Evolutionary conservation across 2,113 vertebrate species (phyloP).

Genomic region (Myrmecophaga tridactyla): DNA sequence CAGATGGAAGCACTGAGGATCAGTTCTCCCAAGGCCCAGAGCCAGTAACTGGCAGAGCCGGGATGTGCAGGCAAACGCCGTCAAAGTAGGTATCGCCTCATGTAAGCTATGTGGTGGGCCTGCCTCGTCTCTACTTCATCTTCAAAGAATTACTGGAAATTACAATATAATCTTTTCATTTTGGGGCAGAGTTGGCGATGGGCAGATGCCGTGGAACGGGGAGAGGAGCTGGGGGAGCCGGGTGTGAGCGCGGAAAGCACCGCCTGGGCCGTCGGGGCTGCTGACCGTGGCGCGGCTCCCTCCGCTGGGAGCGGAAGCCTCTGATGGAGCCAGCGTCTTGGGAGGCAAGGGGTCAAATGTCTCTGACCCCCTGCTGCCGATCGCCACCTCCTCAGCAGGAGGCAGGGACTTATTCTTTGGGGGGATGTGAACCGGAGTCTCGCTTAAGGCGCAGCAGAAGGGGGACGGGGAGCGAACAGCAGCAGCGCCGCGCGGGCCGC

Average conservation of each 20-base stretch:
- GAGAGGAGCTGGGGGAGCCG: too few species aligned
- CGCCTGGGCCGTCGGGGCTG: too few species aligned
- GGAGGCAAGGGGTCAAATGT: too few species aligned
- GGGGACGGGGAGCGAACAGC: neutral
- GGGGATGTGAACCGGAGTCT: too few species aligned
- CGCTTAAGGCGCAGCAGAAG: neutral
- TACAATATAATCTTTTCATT: neutral
- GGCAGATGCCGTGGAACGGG: neutral
- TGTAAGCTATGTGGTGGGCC: neutral
- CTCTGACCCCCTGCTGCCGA: neutral
- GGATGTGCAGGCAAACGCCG: neutral
- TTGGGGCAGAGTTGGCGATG: neutral
- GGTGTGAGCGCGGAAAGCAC: too few species aligned
- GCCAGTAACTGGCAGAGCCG: neutral
- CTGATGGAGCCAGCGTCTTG: too few species aligned
- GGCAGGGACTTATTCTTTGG: neutral
- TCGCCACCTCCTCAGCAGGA: neutral
- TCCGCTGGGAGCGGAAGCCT: too few species aligned
- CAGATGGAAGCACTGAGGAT: neutral
- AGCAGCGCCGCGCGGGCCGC: too few species aligned
- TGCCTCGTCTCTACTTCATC: neutral
- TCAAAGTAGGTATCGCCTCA: neutral
- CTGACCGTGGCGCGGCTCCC: too few species aligned
- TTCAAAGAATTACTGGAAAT: neutral
- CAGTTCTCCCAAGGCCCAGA: neutral